These are phyloP conservation scores for Actinia tenebrosa DNA, from an alignment of 64 coral and sea anemone genomes.

Conservation along the genomic window DNA sequence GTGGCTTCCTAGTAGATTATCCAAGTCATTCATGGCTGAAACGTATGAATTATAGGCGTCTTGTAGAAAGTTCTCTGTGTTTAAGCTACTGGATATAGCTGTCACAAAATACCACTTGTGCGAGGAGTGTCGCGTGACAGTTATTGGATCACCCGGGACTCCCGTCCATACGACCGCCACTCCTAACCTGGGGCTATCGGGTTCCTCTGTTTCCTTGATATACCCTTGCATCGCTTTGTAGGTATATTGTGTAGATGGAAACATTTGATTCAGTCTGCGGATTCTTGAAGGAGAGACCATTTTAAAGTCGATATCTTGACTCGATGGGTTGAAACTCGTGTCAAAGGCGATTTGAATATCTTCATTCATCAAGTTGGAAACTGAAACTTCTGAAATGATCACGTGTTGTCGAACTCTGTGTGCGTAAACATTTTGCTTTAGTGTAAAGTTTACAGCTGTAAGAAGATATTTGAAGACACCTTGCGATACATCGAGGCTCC, in stretches of 20 bases:
- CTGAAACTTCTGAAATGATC: slow-evolving; percentile 64
- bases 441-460: slow-evolving; percentile 40
- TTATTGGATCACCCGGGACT: slow-evolving; percentile 38
- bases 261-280: neutral
- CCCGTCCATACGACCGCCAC: slow-evolving; percentile 80
- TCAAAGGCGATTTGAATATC: slow-evolving; percentile 44
- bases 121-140: slow-evolving; percentile 11
- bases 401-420: slow-evolving; percentile 70
- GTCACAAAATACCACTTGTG: slow-evolving; percentile 82
- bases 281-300: slow-evolving; percentile 4
- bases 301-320: slow-evolving; percentile 67
- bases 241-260: neutral
- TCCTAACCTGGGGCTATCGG: slow-evolving; percentile 50
- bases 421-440: slow-evolving; percentile 78
- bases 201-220: slow-evolving; percentile 76
- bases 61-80: slow-evolving; percentile 49
- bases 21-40: slow-evolving; percentile 27
- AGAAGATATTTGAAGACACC: slow-evolving; percentile 67
- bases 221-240: slow-evolving; percentile 58
- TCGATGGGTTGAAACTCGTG: slow-evolving; percentile 44
- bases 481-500: slow-evolving; percentile 63
- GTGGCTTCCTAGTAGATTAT: slow-evolving; percentile 54
- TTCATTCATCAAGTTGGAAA: slow-evolving; percentile 49
- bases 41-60: slow-evolving; percentile 49
- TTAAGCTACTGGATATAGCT: slow-evolving; percentile 70